Evolutionary conservation across 2,797 vertebrate species (phyloP).

Genomic region (Aythya fuligula): DNA sequence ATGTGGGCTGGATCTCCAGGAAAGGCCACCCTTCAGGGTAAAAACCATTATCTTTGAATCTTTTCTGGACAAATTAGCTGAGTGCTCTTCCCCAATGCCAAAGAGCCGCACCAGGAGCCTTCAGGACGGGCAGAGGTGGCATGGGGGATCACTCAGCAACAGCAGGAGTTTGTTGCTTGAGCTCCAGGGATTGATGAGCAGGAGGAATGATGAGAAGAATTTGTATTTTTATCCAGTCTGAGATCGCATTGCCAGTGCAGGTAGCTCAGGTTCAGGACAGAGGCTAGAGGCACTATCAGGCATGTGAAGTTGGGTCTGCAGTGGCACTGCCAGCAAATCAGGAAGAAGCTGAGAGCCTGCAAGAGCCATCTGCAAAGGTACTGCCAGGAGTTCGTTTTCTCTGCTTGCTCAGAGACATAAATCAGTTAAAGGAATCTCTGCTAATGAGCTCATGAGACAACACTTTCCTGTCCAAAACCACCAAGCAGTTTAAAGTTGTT

Average conservation of each 20-base stretch:
- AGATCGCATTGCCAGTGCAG: fast-evolving
- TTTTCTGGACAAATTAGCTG: background rate
- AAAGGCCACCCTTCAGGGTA: background rate
- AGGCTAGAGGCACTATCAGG: background rate
- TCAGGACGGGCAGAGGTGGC: background rate
- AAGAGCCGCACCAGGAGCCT: background rate
- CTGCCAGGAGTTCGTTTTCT: background rate
- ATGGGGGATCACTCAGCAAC: fast-evolving
- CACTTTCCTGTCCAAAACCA: background rate
- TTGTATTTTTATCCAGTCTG: background rate
- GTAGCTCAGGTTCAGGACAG: background rate
- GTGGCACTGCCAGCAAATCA: background rate
- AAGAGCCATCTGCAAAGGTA: background rate
- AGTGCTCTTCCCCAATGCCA: fast-evolving
- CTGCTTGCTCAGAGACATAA: background rate
- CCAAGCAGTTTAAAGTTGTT: background rate
- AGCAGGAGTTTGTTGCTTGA: background rate
- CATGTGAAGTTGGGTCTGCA: fast-evolving
- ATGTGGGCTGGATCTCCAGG: background rate
- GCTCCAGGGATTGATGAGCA: background rate
- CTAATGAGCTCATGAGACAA: background rate
- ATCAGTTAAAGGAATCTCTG: background rate
- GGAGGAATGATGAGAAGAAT: background rate
- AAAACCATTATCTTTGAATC: background rate
- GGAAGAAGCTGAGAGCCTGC: background rate